Evolutionary conservation across 1,140 invertebrate species (phyloP).

Genomic region (Hirudo medicinalis): DNA sequence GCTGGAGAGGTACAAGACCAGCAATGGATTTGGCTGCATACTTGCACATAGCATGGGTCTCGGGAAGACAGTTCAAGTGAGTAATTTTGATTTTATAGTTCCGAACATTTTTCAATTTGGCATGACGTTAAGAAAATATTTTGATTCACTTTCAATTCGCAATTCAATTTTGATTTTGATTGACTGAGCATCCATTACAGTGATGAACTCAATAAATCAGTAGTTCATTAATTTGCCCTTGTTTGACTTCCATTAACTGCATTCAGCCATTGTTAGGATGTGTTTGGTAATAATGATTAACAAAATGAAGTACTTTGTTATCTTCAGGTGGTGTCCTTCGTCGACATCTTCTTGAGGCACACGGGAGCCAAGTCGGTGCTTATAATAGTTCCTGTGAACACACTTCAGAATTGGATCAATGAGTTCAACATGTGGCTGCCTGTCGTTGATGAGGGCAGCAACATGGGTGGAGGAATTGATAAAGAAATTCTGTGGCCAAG

Average conservation of each 20-base stretch:
- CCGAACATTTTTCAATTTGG: neutral
- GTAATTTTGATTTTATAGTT: slow-evolving; percentile 7
- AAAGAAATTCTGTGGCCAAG: slow-evolving; percentile 45
- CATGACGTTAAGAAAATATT: neutral
- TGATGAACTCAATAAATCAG: too few species aligned
- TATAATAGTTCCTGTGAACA: slow-evolving; percentile 97
- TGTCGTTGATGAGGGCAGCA: slow-evolving; percentile 26
- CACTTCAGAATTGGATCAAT: slow-evolving; percentile 91
- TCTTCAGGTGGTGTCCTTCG: slow-evolving; percentile 67
- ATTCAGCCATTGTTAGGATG: slow-evolving; percentile 22
- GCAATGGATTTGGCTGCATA: slow-evolving; percentile 88
- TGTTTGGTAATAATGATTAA: slow-evolving; percentile 10
- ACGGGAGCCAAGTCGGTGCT: slow-evolving; percentile 76
- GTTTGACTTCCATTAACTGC: neutral
- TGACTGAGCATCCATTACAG: too few species aligned
- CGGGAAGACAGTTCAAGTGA: slow-evolving; percentile 88
- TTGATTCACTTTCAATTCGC: too few species aligned
- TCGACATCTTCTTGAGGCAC: slow-evolving; percentile 82
- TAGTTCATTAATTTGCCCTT: too few species aligned
- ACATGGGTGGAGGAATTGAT: slow-evolving; percentile 8
- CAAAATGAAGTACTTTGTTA: neutral
- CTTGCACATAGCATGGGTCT: slow-evolving; percentile 97
- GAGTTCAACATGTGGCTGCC: slow-evolving; percentile 96
- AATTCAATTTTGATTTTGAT: too few species aligned
- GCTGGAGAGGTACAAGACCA: slow-evolving; percentile 68